These are phyloP conservation scores for Subanguina moxae DNA, from an alignment of 1,140 invertebrate species.

Conservation along the genomic window DNA sequence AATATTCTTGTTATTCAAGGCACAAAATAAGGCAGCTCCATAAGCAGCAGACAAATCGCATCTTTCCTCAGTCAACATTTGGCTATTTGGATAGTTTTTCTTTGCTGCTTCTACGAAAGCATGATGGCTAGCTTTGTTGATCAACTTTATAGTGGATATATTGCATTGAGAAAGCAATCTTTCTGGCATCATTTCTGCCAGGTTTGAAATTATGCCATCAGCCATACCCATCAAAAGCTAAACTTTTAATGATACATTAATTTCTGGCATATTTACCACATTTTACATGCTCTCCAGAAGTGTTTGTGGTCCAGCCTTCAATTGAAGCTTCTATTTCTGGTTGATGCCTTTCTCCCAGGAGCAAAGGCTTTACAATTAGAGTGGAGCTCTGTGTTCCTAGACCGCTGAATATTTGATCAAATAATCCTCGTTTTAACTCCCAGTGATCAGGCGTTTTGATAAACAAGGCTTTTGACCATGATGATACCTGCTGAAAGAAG, in stretches of 20 bases:
- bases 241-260: constrained; percentile 1
- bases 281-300: background rate
- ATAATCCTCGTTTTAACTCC: background rate
- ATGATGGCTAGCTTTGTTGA: constrained; percentile 18
- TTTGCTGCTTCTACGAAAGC: constrained; percentile 21
- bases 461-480: background rate
- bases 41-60: constrained; percentile 26
- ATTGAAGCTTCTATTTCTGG: constrained; percentile 4
- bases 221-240: constrained; percentile 28
- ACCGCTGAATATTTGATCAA: background rate
- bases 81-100: background rate
- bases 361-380: background rate
- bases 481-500: background rate
- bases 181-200: constrained; percentile 26
- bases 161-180: background rate
- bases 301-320: background rate
- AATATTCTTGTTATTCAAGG: no score
- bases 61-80: constrained; percentile 9
- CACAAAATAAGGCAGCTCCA: constrained; percentile 15
- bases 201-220: constrained; percentile 22
- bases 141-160: constrained; percentile 9
- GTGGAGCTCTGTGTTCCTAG: background rate
- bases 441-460: background rate
- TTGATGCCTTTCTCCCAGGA: background rate
- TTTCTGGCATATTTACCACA: constrained; percentile 6